Base-by-base conservation (phyloP, 92 coral and sea anemone genomes). In the Actinernus sp. region DNA sequence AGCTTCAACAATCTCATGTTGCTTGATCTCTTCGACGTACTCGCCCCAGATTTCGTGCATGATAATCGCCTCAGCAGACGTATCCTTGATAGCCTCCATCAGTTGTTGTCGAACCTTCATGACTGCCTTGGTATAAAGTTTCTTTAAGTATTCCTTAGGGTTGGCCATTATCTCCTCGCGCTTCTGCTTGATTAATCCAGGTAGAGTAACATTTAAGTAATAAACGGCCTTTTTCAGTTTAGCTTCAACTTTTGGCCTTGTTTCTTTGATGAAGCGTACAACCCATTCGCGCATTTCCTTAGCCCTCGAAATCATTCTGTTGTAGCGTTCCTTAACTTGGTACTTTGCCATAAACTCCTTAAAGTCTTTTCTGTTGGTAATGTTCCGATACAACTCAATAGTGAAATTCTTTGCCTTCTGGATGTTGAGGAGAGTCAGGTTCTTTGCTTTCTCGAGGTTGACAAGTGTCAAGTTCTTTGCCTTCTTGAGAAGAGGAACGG, bases 171-270 rank as follows among this genome's bases (percentile, higher is more conserved):
- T 62, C 56, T 55, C 65, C 1, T 52, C 74, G 24, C 36, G 61
- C 52, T 73, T 85, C 65, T 74, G 72, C 58, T 65, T 76, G 50
- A 90, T 38, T 65, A 60, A 40, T 22, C 55, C 71, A 23, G 89
- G 92, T 26, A 90, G 97, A 0, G 89, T 86, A 9, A 70, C 89
- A 58, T 90, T 90, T 50, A 90, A 31, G 66, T 80, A 90, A 65
- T 26, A 58, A 39, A 86, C 38, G 26, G 80, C 51, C 45, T 87
- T 74, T 44, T 62, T 82, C 29, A 87, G 50, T 33, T 76, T 81
- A 37, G 86, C 86, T 49, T 81, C 79, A 2, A 86, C 49, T 47
- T 71, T 81, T 17, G 92, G 97, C 24, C 67, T 60, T 32, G 74
- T 65, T 54, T 61, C 79, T 43, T 73, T 45, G 26, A 91, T 63